These are phyloP conservation scores for Cataglyphis altisquamis DNA, from an alignment of 2,888 invertebrate genomes.

Conservation along the genomic window DNA sequence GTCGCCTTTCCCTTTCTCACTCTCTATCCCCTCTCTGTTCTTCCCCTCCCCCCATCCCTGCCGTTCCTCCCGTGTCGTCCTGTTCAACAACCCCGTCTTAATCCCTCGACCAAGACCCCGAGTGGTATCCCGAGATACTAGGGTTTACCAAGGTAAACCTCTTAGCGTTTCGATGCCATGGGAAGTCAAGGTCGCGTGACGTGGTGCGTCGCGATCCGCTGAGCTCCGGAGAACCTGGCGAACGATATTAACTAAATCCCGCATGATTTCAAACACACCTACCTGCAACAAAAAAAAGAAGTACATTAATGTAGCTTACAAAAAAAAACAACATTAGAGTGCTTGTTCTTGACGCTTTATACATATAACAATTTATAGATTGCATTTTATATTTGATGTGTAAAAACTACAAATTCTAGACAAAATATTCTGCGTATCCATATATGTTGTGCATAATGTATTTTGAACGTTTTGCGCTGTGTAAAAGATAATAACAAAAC, in stretches of 20 bases:
- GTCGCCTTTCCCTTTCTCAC: conserved; percentile 67
- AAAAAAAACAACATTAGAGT: background rate
- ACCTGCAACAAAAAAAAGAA: conserved; percentile 68
- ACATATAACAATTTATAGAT: background rate
- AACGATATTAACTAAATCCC: conserved; percentile 5
- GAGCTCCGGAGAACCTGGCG: conserved; percentile 26
- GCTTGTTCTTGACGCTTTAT: background rate
- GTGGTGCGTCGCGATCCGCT: background rate
- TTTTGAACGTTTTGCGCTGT: background rate
- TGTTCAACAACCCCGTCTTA: conserved; percentile 67
- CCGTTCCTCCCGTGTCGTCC: conserved; percentile 64
- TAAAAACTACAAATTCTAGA: background rate
- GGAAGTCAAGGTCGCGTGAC: conserved; percentile 68
- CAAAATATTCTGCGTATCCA: background rate
- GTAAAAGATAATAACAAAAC: background rate
- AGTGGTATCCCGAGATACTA: conserved; percentile 71
- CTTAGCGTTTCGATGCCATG: conserved; percentile 64
- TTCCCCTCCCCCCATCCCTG: conserved; percentile 55
- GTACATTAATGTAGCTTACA: background rate
- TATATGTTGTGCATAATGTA: background rate
- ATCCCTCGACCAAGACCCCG: conserved; percentile 69
- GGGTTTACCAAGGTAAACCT: conserved; percentile 74
- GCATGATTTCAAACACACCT: conserved; percentile 40
- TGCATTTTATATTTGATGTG: background rate
- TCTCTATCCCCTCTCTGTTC: background rate